A percentile compares a stretch with the other conserved stretches of the same genome.
Evolutionary conservation across 1,140 invertebrate genomes (phyloP).

Genomic region (Trialeurodes vaporariorum): DNA sequence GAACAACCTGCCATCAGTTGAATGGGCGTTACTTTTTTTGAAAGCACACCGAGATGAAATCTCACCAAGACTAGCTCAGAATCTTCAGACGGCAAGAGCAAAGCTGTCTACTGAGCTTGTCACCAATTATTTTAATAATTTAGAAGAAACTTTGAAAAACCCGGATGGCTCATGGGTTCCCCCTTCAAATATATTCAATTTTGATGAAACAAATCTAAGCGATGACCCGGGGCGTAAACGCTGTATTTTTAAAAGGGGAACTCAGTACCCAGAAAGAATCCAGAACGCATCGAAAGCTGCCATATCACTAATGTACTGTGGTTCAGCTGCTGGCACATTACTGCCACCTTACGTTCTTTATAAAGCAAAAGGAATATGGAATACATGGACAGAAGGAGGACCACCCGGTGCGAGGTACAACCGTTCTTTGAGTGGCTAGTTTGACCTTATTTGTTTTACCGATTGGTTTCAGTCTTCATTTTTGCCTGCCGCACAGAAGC

Average conservation of each 20-base stretch:
- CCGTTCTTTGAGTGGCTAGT: slow-evolving; percentile 28
- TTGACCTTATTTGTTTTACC: slow-evolving; percentile 29
- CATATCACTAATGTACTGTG: slow-evolving; percentile 22
- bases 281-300: slow-evolving; percentile 18
- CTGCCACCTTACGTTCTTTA: slow-evolving; percentile 33
- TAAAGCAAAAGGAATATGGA: slow-evolving; percentile 31
- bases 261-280: slow-evolving; percentile 20
- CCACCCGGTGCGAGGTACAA: slow-evolving; percentile 28
- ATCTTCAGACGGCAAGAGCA: no score
- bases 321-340: slow-evolving; percentile 16
- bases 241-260: slow-evolving; percentile 15
- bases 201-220: slow-evolving; percentile 35
- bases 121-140: slow-evolving; percentile 31
- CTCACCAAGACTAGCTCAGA: no score
- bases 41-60: no score
- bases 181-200: slow-evolving; percentile 33
- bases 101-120: no score
- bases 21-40: no score
- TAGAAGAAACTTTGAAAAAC: slow-evolving; percentile 24
- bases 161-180: no score
- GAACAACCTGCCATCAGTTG: no score
- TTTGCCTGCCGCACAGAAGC: no score
- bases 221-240: slow-evolving; percentile 31
- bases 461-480: no score
- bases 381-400: slow-evolving; percentile 30